Conservation (phyloP, 2,113 vertebrate species). For the Donacobius atricapilla region DNA sequence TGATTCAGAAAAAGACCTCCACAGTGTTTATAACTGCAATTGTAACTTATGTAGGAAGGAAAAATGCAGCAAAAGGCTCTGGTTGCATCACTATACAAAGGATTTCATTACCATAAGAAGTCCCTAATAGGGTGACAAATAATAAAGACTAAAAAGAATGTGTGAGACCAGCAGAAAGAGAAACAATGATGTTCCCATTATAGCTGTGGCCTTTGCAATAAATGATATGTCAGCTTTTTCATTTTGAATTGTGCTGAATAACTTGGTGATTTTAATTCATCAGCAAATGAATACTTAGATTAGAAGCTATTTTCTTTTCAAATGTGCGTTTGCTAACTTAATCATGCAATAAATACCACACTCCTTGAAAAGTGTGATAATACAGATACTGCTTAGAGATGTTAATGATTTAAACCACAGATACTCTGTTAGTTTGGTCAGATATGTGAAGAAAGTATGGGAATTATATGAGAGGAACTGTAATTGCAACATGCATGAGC, state of each 20-base stretch:
- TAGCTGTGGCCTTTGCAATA: slow-evolving; percentile 57
- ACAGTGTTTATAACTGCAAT: slow-evolving; percentile 27
- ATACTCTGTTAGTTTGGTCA: neutral
- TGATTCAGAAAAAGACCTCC: slow-evolving; percentile 56
- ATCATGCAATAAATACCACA: slow-evolving; percentile 26
- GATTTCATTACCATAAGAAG: slow-evolving; percentile 63
- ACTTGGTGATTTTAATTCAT: slow-evolving; percentile 61
- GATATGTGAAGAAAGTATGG: neutral
- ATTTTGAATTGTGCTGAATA: slow-evolving; percentile 63
- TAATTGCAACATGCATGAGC: neutral
- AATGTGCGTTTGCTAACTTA: slow-evolving; percentile 28
- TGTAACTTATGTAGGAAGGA: slow-evolving; percentile 50
- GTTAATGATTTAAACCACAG: neutral
- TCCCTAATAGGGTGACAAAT: slow-evolving; percentile 48
- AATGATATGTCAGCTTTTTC: slow-evolving; percentile 64
- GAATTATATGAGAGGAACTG: neutral
- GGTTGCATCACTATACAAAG: slow-evolving; percentile 48
- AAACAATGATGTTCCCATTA: slow-evolving; percentile 61
- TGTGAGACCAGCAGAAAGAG: slow-evolving; percentile 64
- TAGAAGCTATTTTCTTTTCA: slow-evolving; percentile 50
- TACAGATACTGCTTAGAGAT: neutral
- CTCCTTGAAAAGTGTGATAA: neutral
- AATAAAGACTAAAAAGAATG: slow-evolving; percentile 66
- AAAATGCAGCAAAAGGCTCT: slow-evolving; percentile 35
- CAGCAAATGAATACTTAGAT: slow-evolving; percentile 61